Evolutionary conservation across 2,797 vertebrate species (phyloP), one percentile per base, ranked within the genome.

Genomic region (Tragopan temminckii): DNA sequence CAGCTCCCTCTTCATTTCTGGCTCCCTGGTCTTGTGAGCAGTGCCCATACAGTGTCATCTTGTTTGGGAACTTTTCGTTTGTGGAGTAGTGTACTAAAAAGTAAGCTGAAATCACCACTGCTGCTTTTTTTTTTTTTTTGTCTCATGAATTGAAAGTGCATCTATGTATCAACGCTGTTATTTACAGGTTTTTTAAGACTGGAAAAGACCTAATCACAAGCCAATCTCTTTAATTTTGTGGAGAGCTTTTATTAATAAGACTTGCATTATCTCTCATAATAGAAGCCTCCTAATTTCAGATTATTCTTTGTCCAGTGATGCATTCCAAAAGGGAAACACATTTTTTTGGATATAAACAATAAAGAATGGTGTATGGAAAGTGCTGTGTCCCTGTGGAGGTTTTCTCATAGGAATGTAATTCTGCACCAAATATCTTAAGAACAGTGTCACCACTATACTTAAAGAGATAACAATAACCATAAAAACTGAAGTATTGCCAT

Each of bases 371-470:
- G 45, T 93, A 82, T 94, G 91, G 82, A 96, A 97, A 96, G 80
- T 69, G 81, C 45, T 68, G 45, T 53, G 85, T 90, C 94, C 85
- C 89, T 80, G 27, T 81, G 83, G 91, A 94, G 43, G 2, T 94
- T 96, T 97, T 97, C 95, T 96, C 95, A 97, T 87, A 96, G 91
- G 93, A 96, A 87, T 93, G 75, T 63, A 84, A 68, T 85, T 97
- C 59, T 87, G 16, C 92, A 66, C 89, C 84, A 87, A 15, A 83
- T 95, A 74, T 94, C 92, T 94, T 31, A 84, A 93, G 93, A 96
- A 89, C 92, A 96, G 58, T 95, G 71, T 94, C 79, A 81, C 52
- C 5, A 2, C 71, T 88, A 20, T 86, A 75, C 93, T 89, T 93
- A 81, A 93, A 76, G 76, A 89, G 89, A 82, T 96, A 94, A 76